These are phyloP conservation scores for Diorhabda sublineata DNA, from an alignment of 1,140 invertebrate species.

Conservation along the genomic window DNA sequence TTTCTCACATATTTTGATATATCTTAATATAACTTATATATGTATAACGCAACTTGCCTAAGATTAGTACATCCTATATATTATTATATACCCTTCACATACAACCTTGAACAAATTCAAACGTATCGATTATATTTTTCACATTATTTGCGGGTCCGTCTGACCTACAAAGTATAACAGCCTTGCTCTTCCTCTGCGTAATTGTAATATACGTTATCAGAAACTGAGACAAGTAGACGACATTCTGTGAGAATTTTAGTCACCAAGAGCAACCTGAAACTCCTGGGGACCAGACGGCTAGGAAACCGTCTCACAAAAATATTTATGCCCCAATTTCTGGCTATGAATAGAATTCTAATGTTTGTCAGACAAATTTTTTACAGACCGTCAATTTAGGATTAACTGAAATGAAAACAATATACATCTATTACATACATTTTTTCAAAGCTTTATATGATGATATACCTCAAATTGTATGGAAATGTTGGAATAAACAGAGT, in stretches of 20 bases:
- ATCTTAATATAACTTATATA: too few relatives aligned
- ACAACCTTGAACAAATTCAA: too few relatives aligned
- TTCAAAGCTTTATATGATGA: too few relatives aligned
- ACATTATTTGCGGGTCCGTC: neutral
- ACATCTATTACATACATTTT: neutral
- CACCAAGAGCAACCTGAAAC: neutral
- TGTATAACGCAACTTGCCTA: too few relatives aligned
- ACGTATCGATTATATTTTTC: too few relatives aligned
- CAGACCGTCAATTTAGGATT: neutral
- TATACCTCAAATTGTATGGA: too few relatives aligned
- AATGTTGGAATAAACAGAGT: too few relatives aligned
- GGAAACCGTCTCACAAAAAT: neutral
- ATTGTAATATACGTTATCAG: neutral
- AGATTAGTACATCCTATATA: too few relatives aligned
- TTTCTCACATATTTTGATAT: too few relatives aligned
- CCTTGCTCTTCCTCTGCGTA: neutral
- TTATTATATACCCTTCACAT: too few relatives aligned
- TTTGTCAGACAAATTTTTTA: neutral
- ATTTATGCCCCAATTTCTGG: neutral
- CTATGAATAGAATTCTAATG: neutral
- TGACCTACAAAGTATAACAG: conserved; percentile 4
- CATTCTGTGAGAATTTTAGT: neutral
- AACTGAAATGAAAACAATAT: neutral
- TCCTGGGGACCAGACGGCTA: conserved; percentile 1
- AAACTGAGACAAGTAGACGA: neutral